Base-by-base conservation (phyloP, 2,113 vertebrate species). In the Brachyhypopomus occidentalis region DNA sequence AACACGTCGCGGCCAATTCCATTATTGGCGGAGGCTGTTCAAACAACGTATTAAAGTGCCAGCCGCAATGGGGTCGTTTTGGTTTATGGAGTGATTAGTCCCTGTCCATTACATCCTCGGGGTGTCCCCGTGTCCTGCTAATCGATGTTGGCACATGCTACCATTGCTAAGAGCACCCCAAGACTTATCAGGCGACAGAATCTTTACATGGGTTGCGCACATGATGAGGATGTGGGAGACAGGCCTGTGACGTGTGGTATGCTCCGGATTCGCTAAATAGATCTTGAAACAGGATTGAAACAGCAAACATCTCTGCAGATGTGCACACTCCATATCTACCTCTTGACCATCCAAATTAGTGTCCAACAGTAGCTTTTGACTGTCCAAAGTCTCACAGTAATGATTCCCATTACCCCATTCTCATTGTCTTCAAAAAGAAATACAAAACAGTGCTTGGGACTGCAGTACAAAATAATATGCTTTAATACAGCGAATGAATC, bases 1-100 rank as follows among this genome's bases (percentile, higher is more conserved):
- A 59, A 83, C 79, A 82, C 73, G 59, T 30, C 20, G 11, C 22
- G 23, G 77, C 80, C 83, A 87, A 83, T 84, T 80, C 83, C 83
- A 77, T 84, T 84, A 84, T 79, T 73, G 79, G 77, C 5, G n/a
- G 79, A 27, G 48, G 72, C 74, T 77, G 69, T 82, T 86, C 73
- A 84, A 87, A 87, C 81, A 83, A 83, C 82, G 77, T 80, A 83
- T 87, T 83, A 84, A 87, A 84, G 80, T 87, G 85, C 83, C 83
- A 41, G 78, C 77, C 58, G 64, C 70, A 84, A 87, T 87, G 83
- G 75, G 83, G 77, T 71, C 59, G 67, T 83, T 82, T 82, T 87
- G 78, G 78, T 80, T 84, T 83, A 87, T 83, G 78, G 75, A 76
- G 69, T 87, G 77, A 87, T 87, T 83, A 84, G 85, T 74, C 41